Conservation (phyloP, 2,113 vertebrate genomes). For the Lagopus leucura region DNA sequence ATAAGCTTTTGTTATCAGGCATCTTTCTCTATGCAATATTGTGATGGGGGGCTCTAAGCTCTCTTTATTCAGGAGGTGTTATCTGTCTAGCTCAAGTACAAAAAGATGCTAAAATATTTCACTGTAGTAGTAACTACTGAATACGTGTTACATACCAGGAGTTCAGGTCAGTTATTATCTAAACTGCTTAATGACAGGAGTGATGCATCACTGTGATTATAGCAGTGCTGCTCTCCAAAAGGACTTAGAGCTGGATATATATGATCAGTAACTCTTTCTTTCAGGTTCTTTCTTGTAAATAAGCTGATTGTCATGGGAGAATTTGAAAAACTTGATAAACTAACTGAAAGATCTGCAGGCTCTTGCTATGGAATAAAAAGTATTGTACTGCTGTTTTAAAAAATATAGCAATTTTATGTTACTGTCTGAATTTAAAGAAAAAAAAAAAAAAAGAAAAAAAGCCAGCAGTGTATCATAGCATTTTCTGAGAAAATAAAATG, state of each 20-base stretch:
- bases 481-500: not conserved
- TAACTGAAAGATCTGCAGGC: not conserved
- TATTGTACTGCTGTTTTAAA: not conserved
- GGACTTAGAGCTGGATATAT: not conserved
- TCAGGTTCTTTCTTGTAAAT: not conserved
- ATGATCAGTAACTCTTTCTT: not conserved
- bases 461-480: not conserved
- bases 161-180: conserved; percentile 7
- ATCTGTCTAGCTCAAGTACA: not conserved
- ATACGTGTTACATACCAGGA: not conserved
- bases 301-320: not conserved
- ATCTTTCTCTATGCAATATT: not conserved
- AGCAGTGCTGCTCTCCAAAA: not conserved
- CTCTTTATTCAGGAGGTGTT: not conserved
- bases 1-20: not conserved
- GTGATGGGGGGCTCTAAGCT: not conserved
- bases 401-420: not conserved
- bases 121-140: not conserved
- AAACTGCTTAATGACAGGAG: not conserved
- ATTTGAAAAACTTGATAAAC: not conserved
- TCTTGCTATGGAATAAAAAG: not conserved
- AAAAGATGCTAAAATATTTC: conserved; percentile 18
- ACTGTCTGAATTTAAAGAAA: not conserved
- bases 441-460: not conserved
- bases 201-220: not conserved